Evolutionary conservation across 23 tunicate species (phyloP).

Genomic region (Ciona savignyi): DNA sequence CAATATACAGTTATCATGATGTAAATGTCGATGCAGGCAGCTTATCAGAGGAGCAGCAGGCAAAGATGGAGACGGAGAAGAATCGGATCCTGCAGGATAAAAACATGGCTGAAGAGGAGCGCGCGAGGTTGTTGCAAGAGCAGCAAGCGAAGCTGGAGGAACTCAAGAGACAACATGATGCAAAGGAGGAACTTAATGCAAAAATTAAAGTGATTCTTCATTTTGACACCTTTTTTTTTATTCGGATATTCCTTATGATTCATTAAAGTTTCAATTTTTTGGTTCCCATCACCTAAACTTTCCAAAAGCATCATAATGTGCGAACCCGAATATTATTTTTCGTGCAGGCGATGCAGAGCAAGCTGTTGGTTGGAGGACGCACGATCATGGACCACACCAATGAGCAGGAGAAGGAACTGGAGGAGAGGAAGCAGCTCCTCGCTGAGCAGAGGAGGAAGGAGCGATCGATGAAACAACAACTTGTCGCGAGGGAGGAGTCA

Average conservation of each 20-base stretch:
- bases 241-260: too few relatives aligned
- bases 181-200: constrained; percentile 50
- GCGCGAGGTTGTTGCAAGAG: constrained; percentile 48
- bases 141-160: constrained; percentile 52
- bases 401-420: constrained; percentile 91
- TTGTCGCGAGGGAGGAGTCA: constrained; percentile 62
- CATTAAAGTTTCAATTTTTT: neutral
- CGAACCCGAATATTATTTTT: too few relatives aligned
- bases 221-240: too few relatives aligned
- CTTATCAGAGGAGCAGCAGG: constrained; percentile 61
- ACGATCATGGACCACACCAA: constrained; percentile 90
- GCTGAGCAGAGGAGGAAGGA: constrained; percentile 63
- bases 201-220: constrained; percentile 67
- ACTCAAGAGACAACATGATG: constrained; percentile 60
- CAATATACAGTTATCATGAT: too few relatives aligned
- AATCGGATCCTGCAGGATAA: constrained; percentile 71
- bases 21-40: too few relatives aligned
- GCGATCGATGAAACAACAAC: constrained; percentile 83
- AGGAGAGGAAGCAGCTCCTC: constrained; percentile 59
- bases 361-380: constrained; percentile 86
- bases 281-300: too few relatives aligned
- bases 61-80: constrained; percentile 73
- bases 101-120: constrained; percentile 85
- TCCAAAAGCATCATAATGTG: too few relatives aligned
- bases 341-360: constrained; percentile 91